These are phyloP conservation scores for Diacarnus erythraeanus DNA, from an alignment of 37 sponge, comb jelly and placozoan species.

Conservation along the genomic window DNA sequence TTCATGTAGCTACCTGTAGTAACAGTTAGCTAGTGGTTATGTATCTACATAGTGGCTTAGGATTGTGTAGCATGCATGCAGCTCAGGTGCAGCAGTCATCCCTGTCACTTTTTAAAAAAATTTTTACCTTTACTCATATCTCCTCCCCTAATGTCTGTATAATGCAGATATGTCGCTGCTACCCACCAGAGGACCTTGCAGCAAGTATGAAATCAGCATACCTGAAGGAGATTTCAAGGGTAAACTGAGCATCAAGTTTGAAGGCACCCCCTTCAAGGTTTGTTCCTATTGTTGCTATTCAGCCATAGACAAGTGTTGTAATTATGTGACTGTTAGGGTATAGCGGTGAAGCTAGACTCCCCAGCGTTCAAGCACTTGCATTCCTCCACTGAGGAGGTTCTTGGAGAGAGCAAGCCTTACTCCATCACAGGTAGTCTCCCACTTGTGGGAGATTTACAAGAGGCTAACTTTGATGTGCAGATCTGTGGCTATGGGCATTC, in stretches of 20 bases:
- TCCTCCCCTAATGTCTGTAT: too few relatives aligned
- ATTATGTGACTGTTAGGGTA: slow-evolving; percentile 57
- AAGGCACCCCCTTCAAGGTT: slow-evolving; percentile 47
- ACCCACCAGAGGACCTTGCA: slow-evolving; percentile 65
- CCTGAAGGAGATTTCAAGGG: slow-evolving; percentile 49
- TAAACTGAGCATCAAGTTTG: slow-evolving; percentile 14
- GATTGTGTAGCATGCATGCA: too few relatives aligned
- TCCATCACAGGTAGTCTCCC: slow-evolving; percentile 77
- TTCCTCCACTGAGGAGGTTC: slow-evolving; percentile 54
- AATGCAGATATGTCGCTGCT: slow-evolving; percentile 41
- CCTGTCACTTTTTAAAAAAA: not conserved
- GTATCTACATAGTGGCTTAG: too few relatives aligned
- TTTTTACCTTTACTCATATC: too few relatives aligned
- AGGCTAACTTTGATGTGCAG: slow-evolving; percentile 77
- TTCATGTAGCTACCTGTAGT: too few relatives aligned
- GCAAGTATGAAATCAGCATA: slow-evolving; percentile 44
- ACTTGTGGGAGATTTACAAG: slow-evolving; percentile 74
- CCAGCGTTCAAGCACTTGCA: slow-evolving; percentile 46
- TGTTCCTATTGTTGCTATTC: not conserved
- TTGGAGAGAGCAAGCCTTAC: slow-evolving; percentile 70
- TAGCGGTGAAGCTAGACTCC: slow-evolving; percentile 76
- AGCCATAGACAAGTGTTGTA: not conserved
- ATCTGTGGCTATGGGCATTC: slow-evolving; percentile 69
- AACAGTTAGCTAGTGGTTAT: too few relatives aligned
- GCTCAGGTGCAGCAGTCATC: too few relatives aligned